phyloP scores from a whole-genome alignment of 2,888 invertebrate species.

The Microchrysa polita region DNA sequence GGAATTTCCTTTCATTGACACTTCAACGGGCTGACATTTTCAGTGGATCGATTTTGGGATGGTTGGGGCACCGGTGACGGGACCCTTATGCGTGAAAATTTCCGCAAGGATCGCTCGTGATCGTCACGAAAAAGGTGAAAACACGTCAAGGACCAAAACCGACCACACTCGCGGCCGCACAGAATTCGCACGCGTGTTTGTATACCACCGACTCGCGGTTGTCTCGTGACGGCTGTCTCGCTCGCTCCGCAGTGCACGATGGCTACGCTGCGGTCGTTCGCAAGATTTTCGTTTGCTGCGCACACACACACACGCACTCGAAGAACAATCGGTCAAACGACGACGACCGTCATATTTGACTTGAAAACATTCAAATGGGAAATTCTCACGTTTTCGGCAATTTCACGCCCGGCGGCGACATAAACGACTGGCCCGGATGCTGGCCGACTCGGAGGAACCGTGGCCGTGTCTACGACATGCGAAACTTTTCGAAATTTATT shows the following conservation, averaged over 20 bases:
- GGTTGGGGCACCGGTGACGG: not conserved
- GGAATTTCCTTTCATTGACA: slow-evolving; percentile 16
- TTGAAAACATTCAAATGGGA: slow-evolving; percentile 36
- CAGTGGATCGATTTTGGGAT: not conserved
- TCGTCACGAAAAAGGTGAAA: not conserved
- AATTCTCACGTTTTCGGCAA: slow-evolving; percentile 32
- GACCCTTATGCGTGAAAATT: no score
- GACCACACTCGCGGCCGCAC: not conserved
- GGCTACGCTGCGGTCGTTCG: not conserved
- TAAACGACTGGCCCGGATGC: not conserved
- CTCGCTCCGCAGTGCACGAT: slow-evolving; percentile 26
- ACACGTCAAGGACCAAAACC: slow-evolving; percentile 5
- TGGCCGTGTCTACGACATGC: not conserved
- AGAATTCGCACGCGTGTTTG: slow-evolving; percentile 41
- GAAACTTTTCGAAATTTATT: slow-evolving; percentile 7
- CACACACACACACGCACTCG: slow-evolving; percentile 1
- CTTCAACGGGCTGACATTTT: not conserved
- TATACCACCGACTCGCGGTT: slow-evolving; percentile 5
- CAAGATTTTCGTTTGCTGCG: slow-evolving; percentile 18
- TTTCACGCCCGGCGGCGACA: not conserved
- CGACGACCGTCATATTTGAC: slow-evolving; percentile 41
- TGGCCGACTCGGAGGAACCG: not conserved
- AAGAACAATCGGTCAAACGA: not conserved
- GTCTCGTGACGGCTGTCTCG: slow-evolving; percentile 28
- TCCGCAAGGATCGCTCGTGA: not conserved